These are phyloP conservation scores for Macaca mulatta DNA, from an alignment of 2,113 vertebrate species.

Conservation along the genomic window DNA sequence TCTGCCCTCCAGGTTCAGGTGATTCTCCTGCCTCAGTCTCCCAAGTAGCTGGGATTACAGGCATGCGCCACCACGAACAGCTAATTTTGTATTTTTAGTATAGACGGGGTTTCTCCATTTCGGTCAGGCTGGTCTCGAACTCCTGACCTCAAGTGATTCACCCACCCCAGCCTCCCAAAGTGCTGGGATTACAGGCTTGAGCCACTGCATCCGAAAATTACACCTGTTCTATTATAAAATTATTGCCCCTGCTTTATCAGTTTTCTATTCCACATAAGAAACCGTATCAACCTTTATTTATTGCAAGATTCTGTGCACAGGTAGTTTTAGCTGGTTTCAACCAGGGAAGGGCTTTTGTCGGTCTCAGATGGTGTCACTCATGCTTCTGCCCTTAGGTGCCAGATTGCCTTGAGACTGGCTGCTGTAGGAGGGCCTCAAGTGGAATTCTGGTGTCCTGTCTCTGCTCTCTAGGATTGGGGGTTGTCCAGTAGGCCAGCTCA, in stretches of 20 bases:
- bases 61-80: too few species aligned
- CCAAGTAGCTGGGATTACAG: too few species aligned
- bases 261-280: neutral
- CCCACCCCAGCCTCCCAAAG: too few species aligned
- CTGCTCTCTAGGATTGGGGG: neutral
- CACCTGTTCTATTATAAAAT: neutral
- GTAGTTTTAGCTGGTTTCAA: neutral
- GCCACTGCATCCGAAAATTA: neutral
- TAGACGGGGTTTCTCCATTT: too few species aligned
- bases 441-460: neutral
- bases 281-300: neutral
- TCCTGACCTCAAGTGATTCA: too few species aligned
- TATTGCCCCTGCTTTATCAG: neutral
- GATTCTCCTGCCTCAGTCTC: too few species aligned
- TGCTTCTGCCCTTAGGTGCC: neutral
- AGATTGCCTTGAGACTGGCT: neutral
- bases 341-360: too few species aligned
- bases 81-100: too few species aligned
- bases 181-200: too few species aligned
- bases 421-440: too few species aligned
- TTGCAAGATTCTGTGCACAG: neutral
- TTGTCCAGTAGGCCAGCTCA: neutral
- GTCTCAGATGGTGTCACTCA: neutral
- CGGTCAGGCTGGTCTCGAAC: too few species aligned
- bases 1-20: too few species aligned